These are phyloP conservation scores for Parnassius glacialis DNA, from an alignment of 2,888 invertebrate genomes.

Conservation along the genomic window DNA sequence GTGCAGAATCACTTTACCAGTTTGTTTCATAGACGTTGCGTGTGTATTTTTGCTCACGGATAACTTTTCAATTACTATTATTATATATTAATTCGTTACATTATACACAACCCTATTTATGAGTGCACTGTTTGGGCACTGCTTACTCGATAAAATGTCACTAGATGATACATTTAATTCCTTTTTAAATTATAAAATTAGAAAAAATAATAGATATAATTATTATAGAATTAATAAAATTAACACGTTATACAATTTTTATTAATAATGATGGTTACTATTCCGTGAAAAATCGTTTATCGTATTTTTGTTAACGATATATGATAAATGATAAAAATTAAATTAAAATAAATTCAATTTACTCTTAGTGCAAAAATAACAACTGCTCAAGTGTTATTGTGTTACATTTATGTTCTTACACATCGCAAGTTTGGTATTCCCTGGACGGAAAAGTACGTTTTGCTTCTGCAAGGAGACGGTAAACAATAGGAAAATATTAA, in stretches of 20 bases:
- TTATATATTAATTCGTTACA: slow-evolving; percentile 1
- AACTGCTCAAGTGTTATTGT: slow-evolving; percentile 11
- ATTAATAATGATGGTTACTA: too few relatives aligned
- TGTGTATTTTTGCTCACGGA: neutral
- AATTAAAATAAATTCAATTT: neutral
- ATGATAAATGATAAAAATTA: too few relatives aligned
- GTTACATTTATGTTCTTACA: neutral
- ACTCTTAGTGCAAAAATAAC: slow-evolving; percentile 19
- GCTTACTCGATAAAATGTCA: neutral
- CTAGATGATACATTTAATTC: neutral
- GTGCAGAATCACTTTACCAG: slow-evolving; percentile 17
- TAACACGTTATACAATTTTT: too few relatives aligned
- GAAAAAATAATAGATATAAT: neutral
- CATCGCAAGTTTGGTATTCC: slow-evolving; percentile 30
- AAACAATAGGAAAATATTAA: too few relatives aligned
- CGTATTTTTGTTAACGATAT: too few relatives aligned
- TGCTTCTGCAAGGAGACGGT: slow-evolving; percentile 11
- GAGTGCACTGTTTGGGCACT: neutral
- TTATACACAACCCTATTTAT: slow-evolving; percentile 17
- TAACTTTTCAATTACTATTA: neutral
- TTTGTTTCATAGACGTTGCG: neutral
- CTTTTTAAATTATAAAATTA: too few relatives aligned
- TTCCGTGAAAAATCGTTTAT: too few relatives aligned
- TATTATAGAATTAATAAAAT: neutral
- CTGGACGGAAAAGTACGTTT: slow-evolving; percentile 51